A percentile compares a stretch with the other conserved stretches of the same genome.
Conservation (phyloP, 2,113 vertebrate genomes). For the Atractosteus spatula region DNA sequence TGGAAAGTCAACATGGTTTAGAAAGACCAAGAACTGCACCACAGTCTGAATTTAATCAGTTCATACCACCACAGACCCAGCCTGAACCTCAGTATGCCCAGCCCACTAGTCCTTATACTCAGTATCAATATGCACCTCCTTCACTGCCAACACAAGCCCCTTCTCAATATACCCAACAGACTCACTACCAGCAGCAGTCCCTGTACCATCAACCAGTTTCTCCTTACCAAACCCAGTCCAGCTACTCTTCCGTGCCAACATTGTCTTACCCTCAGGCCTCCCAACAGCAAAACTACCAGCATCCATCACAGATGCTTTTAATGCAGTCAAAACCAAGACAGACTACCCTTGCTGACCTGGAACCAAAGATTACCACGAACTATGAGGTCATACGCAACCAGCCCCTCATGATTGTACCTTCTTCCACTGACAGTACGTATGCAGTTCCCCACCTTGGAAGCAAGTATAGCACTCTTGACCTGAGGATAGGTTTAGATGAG, state of each 20-base stretch:
- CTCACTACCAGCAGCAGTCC: conserved; percentile 84
- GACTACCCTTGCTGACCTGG: conserved; percentile 79
- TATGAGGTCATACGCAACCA: conserved; percentile 95
- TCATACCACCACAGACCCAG: conserved; percentile 91
- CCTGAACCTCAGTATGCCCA: conserved; percentile 87
- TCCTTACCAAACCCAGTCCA: conserved; percentile 87
- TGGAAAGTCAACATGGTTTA: conserved; percentile 77
- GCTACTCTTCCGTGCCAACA: conserved; percentile 87
- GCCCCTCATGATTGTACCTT: conserved; percentile 87
- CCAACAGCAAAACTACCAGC: conserved; percentile 81
- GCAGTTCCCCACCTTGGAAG: conserved; percentile 81
- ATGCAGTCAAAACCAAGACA: conserved; percentile 88
- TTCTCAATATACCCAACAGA: conserved; percentile 86
- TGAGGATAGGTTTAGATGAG: conserved; percentile 89
- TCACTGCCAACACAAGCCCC: conserved; percentile 84
- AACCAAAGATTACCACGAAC: conserved; percentile 89
- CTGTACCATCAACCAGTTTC: conserved; percentile 90
- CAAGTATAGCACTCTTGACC: conserved; percentile 88
- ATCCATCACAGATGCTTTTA: conserved; percentile 84
- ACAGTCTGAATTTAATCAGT: conserved; percentile 90
- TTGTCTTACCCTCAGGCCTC: conserved; percentile 86
- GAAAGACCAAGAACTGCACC: conserved; percentile 92
- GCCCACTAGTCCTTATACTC: conserved; percentile 85
- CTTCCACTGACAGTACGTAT: conserved; percentile 83
- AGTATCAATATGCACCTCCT: conserved; percentile 86